Conservation (phyloP, 2,113 vertebrate species). For the Nothocercus julius region DNA sequence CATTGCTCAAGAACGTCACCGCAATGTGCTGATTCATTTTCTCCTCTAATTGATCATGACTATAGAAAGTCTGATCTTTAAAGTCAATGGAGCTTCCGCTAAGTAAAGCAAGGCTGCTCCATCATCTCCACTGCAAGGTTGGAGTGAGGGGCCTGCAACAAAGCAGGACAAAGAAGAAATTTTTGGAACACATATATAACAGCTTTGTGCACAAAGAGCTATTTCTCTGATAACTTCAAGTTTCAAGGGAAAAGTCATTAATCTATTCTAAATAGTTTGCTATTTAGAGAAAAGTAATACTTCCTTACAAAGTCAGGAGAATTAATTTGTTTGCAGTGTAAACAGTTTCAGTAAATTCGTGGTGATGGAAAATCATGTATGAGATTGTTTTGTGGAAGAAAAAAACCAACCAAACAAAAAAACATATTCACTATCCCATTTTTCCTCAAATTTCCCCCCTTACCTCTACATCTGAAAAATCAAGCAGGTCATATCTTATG, state of each 20-base stretch:
- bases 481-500: background rate
- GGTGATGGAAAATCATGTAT: conserved; percentile 10
- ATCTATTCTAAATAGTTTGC: background rate
- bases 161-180: background rate
- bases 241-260: background rate
- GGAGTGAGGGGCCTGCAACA: background rate
- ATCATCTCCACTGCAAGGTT: background rate
- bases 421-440: background rate
- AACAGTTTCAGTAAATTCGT: conserved; percentile 13
- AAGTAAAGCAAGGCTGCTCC: background rate
- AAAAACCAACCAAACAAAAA: too few species aligned
- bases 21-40: background rate
- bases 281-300: background rate
- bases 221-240: background rate
- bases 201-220: background rate
- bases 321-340: background rate
- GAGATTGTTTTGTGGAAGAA: background rate
- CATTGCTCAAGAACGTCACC: background rate
- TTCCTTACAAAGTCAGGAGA: background rate
- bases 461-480: background rate
- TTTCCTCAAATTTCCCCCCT: background rate
- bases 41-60: background rate
- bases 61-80: background rate
- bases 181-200: background rate
- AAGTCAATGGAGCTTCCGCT: background rate